Base-by-base conservation (phyloP, 2,113 vertebrate species). In the Microcebus murinus region DNA sequence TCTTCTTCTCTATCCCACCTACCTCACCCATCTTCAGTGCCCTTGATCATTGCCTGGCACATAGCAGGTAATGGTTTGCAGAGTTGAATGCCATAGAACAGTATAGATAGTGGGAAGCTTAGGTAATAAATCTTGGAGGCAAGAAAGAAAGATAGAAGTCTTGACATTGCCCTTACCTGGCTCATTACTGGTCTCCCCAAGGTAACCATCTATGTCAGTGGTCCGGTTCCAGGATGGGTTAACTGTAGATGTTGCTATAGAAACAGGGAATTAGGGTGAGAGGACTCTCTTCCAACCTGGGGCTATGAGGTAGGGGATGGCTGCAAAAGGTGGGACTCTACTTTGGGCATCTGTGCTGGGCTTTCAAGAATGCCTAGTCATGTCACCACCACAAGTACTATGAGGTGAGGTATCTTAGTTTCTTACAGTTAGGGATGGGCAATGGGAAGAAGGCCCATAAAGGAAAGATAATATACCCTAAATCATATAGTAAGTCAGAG, bases 151-250 rank as follows among this genome's bases (percentile, higher is more conserved):
- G 48, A 42, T 12, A 83, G 23, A 91, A 88, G 9, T 79, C 27
- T 25, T 86, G 50, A 61, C 9, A 34, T 89, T 94, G 27, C 13
- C 10, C 48, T 95, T 97, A 96, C 84, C 68, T 92, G 73, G 17
- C 3, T 1, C 59, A 93, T 45, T 10, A 91, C 10, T 81, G 31
- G 34, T 91, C n/a, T 71, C 4, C 27, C 23, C 45, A 77, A 25
- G 27, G n/a, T 88, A 76, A 21, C 1, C 31, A 84, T 94, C 25
- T 20, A 18, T 10, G 52, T 92, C 70, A 96, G 68, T 74, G 14
- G 48, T 95, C 68, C 27, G 48, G 21, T 4, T 2, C 80, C 29
- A 74, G 12, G 57, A 73, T 86, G 74, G 13, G 6, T 71, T 96
- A 29, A 27, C 12, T 94, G 23, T 96, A 71, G 63, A 63, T 76